Evolutionary conservation across 1,140 invertebrate species (phyloP).

Genomic region (Lasioglossum baleicum): DNA sequence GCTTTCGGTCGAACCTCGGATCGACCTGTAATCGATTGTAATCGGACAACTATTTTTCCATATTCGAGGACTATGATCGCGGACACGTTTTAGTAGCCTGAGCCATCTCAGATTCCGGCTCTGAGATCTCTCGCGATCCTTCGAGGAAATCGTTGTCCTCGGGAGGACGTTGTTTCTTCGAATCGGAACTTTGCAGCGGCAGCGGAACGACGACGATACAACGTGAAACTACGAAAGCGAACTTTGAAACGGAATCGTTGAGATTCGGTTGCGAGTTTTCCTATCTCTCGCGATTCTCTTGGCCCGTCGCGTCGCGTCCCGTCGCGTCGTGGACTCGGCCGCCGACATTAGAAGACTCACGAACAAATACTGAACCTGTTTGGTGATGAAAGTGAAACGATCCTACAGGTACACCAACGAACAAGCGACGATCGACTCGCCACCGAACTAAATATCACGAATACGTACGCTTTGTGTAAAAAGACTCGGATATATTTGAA

Average conservation of each 20-base stretch:
- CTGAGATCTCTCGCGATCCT: background rate
- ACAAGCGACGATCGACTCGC: background rate
- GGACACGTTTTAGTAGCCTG: background rate
- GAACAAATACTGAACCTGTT: background rate
- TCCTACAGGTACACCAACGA: background rate
- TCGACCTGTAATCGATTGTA: background rate
- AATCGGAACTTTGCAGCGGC: background rate
- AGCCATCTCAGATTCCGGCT: background rate
- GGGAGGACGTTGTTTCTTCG: background rate
- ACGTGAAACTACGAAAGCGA: background rate
- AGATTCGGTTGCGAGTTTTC: too few relatives aligned
- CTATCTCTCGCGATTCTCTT: too few relatives aligned
- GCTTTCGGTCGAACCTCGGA: background rate
- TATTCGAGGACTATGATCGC: background rate
- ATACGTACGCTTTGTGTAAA: conserved; percentile 2
- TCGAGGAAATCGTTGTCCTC: background rate
- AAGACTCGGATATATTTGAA: background rate
- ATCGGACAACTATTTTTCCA: background rate
- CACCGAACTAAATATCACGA: background rate
- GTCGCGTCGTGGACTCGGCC: too few relatives aligned
- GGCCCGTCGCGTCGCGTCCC: too few relatives aligned
- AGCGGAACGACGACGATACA: background rate
- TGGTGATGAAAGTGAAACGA: background rate
- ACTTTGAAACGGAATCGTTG: too few relatives aligned
- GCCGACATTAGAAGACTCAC: too few relatives aligned